Base-by-base conservation (phyloP, 2,888 invertebrate genomes). In the Urechis unicinctus region DNA sequence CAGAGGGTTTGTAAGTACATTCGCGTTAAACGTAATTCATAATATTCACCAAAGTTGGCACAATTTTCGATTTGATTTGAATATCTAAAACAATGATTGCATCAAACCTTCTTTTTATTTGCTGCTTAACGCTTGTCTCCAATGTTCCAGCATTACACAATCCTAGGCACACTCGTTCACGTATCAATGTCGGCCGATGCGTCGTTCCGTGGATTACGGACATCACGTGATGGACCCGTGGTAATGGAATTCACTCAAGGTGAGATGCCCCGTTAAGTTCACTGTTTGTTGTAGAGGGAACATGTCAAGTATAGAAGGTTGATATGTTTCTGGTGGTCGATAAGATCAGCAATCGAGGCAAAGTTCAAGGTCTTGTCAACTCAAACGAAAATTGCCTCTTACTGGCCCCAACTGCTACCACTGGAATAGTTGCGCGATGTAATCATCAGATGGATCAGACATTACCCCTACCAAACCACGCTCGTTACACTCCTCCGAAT, bases 141-240 rank as follows among this genome's bases (percentile, higher is more conserved):
- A 43, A 21, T 43, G 41, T 44, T 1, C n/a, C 66, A 75, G 75
- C 72, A 73, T 68, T 71, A 74, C 64, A 67, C 66, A 45, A 63
- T 71, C 46, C 68, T 78, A 67, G 64, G 69, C 17, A 71, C 71
- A 2, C 68, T 71, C 3, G 77, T 74, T 21, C 69, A 72, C 49
- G 71, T 79, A 66, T 74, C 79, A 3, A 78, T 79, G 72, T 76
- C 77, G 4, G 72, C 72, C 3, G 77, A 76, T 59, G 70, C 75
- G n/a, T 72, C 77, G 1, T 78, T 77, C 56, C 68, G 73, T 29
- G 77, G 77, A 58, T 56, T 83, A 56, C 90, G 91, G 78, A 90
- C 91, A 70, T 89, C 93, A 47, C 88, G 87, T 61, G 92, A 91
- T 71, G 90, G 90, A 0, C 88, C 88, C 25, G 82, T 89, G 61